Percentiles rank a stretch among this genome's conserved stretches.
Evolutionary conservation across 92 coral and sea anemone species (phyloP).

Genomic region (Epizoanthus ramosus): DNA sequence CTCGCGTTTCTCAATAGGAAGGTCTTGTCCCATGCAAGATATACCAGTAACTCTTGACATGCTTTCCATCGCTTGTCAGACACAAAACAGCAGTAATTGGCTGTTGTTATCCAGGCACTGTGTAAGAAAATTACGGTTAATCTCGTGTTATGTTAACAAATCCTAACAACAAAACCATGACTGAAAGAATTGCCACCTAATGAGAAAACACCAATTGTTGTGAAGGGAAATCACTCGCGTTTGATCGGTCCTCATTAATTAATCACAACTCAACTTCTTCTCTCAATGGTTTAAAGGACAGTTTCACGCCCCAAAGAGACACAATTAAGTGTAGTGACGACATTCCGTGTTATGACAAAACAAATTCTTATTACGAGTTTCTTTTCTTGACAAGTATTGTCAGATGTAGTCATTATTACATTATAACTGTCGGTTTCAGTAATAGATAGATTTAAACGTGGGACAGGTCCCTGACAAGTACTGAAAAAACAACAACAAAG

Average conservation of each 20-base stretch:
- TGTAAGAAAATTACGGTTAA: background rate
- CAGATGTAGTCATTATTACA: background rate
- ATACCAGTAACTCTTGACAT: background rate
- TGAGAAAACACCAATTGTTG: background rate
- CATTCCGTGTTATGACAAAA: constrained; percentile 1
- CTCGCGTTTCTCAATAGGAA: constrained; percentile 72
- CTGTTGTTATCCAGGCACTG: background rate
- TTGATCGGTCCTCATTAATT: constrained; percentile 4
- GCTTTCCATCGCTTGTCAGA: constrained; percentile 5
- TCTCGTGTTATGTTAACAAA: background rate
- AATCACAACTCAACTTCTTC: background rate
- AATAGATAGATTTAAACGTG: background rate
- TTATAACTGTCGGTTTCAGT: constrained; percentile 1
- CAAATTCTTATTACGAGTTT: constrained; percentile 7
- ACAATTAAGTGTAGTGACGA: background rate
- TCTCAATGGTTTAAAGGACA: background rate
- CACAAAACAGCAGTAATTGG: background rate
- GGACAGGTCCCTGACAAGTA: constrained; percentile 37
- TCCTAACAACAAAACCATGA: constrained; percentile 15
- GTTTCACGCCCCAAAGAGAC: background rate
- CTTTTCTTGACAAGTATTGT: background rate
- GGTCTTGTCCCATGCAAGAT: background rate
- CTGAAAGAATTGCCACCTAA: constrained; percentile 33
- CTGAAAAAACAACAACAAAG: background rate
- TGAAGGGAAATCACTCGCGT: constrained; percentile 23